Evolutionary conservation across 2,888 invertebrate species (phyloP), one percentile per base, ranked within the genome.

Genomic region (Eupsilia transversa): DNA sequence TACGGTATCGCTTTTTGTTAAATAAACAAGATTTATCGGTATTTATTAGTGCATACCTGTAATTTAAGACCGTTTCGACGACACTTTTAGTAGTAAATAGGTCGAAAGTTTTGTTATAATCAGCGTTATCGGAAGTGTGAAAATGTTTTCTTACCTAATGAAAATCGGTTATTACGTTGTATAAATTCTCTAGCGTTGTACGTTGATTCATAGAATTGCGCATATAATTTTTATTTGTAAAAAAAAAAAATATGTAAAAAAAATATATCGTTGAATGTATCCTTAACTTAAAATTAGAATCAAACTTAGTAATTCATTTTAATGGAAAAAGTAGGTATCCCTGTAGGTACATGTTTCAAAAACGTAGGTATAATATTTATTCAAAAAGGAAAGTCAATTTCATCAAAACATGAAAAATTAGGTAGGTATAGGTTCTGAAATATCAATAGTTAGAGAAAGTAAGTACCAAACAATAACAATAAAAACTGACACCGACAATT

Each of bases 1-100:
- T 79, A 82, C 89, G 88, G 92, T 94, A 92, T 94, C 94, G 89
- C 88, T 91, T 94, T 94, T 93, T 92, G 91, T 91, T 85, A 89
- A 90, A 91, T 91, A 90, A 89, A 89, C 90, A 86, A 87, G 84
- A 88, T 89, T 91, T 72, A 82, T 84, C 49, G 63, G 60, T 82
- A 74, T 79, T 82, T 84, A 79, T 61, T 80, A 60, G 64, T 80
- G 20, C 59, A 74, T 66, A 80, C 72, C 63, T 82, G 84, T 84
- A 85, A 84, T 76, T 67, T 82, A 72, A 84, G 7, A 76, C 43
- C 27, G 56, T 67, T 59, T 52, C 63, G 61, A 68, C 64, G 35
- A 67, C 72, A 77, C 49, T 82, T 74, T 72, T 43, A 59, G 17
- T 43, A 2, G 61, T 76, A 84, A 84, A 71, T 83, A 84, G 84